Base-by-base conservation (phyloP, 2,113 vertebrate genomes). In the Dascyllus trimaculatus region DNA sequence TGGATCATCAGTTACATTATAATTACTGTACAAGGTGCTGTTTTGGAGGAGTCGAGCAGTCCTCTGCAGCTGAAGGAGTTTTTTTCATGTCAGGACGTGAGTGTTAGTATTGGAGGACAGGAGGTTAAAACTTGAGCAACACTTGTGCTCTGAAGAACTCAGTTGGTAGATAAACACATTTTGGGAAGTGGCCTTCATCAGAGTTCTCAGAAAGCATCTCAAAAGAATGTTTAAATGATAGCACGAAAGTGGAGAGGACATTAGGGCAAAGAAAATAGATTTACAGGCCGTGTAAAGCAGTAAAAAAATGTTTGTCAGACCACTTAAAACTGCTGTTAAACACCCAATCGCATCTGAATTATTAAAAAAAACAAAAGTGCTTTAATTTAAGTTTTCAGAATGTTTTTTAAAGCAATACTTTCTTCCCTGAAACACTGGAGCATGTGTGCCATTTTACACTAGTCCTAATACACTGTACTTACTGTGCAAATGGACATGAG, bases 181-280 rank as follows among this genome's bases (percentile, higher is more conserved):
- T 46, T 29, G 51, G 7, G 14, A 35, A 35, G 32, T 35, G 32
- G 32, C 54, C 38, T 29, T 29, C 29, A 29, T 29, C 29, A 29
- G 4, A 29, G 29, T 29, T 29, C 29, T 70, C 29, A 9, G 21
- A 18, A 51, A 0, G 0, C 0, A 9, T 38, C 18, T 11, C 0
- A 35, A 5, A 60, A 46, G 46, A 52, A 35, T 5, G 51, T 45
- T 45, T 45, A 52, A 65, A 46, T 25, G 22, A 48, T 18, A 35
- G 32, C 32, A 54, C 46, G 2, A 66, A 51, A 46, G 29, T 35
- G 63, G 51, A 35, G 32, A 35, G 32, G 32, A 35, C 9, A 10
- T 35, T 35, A 35, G 9, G 32, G 32, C 32, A 35, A 35, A 35
- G 32, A 35, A 35, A 35, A 35, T 35, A 10, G 2, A 35, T 35